Evolutionary conservation across 1,140 invertebrate species (phyloP).

Genomic region (Leptinotarsa lineolata): DNA sequence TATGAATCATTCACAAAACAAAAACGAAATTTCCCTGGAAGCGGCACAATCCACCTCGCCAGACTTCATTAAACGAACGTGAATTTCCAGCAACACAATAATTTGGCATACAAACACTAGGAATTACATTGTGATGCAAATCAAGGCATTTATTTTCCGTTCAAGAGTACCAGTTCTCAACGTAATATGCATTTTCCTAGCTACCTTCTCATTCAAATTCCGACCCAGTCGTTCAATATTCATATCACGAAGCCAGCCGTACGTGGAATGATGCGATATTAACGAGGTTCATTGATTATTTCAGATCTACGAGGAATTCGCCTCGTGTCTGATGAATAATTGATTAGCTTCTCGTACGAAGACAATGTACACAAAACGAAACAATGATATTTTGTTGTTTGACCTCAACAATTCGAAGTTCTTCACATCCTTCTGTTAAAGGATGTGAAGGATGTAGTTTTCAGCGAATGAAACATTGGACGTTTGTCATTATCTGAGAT

Average conservation of each 20-base stretch:
- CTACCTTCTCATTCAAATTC: conserved; percentile 3
- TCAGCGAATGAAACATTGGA: too few species aligned
- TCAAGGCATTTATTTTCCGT: conserved; percentile 1
- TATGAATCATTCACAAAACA: too few species aligned
- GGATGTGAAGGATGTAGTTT: too few species aligned
- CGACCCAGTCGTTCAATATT: background rate
- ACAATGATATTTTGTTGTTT: too few species aligned
- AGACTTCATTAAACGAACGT: background rate
- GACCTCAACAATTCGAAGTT: too few species aligned
- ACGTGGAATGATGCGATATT: conserved; percentile 1
- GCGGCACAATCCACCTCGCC: too few species aligned
- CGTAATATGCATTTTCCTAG: background rate
- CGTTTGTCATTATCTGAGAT: too few species aligned
- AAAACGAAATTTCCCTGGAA: too few species aligned
- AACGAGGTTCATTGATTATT: conserved; percentile 3
- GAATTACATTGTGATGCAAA: conserved; percentile 5
- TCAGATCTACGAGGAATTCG: background rate
- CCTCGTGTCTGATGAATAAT: background rate
- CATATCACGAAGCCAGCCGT: conserved; percentile 1
- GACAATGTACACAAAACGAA: too few species aligned
- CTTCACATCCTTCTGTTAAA: too few species aligned
- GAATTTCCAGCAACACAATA: background rate
- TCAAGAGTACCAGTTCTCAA: background rate
- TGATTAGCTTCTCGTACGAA: background rate
- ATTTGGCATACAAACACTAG: conserved; percentile 1